Conservation (phyloP, 2,113 vertebrate genomes). For the Takifugu bimaculatus region DNA sequence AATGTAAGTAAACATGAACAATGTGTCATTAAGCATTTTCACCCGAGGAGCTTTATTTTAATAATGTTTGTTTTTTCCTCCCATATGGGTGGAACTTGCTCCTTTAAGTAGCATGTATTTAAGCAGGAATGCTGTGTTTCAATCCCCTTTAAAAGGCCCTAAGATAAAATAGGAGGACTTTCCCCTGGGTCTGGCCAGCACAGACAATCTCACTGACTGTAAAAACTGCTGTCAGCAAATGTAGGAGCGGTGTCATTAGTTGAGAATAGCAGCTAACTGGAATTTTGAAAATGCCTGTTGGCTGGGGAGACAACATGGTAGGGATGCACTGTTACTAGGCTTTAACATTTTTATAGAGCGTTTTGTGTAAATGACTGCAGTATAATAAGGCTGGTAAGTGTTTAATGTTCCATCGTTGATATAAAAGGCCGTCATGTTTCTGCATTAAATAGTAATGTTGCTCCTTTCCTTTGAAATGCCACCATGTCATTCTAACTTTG, state of each 20-base stretch:
- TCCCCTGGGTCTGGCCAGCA: too few relatives aligned
- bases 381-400: neutral
- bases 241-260: too few relatives aligned
- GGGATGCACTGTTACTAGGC: neutral
- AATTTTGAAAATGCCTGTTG: neutral
- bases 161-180: neutral
- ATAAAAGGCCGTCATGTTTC: neutral
- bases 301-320: neutral
- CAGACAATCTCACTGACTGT: neutral
- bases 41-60: conserved; percentile 9
- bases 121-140: neutral
- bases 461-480: too few relatives aligned
- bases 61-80: conserved; percentile 13
- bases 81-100: neutral
- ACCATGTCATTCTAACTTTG: neutral
- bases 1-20: conserved; percentile 80
- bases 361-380: neutral
- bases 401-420: neutral
- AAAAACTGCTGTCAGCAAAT: too few relatives aligned
- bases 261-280: neutral
- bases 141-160: neutral
- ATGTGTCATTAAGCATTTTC: neutral
- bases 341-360: neutral
- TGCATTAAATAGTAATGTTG: neutral
- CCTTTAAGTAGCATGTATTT: neutral